These are phyloP conservation scores for Cheilosia urbana DNA, from an alignment of 2,888 invertebrate species.

Conservation along the genomic window DNA sequence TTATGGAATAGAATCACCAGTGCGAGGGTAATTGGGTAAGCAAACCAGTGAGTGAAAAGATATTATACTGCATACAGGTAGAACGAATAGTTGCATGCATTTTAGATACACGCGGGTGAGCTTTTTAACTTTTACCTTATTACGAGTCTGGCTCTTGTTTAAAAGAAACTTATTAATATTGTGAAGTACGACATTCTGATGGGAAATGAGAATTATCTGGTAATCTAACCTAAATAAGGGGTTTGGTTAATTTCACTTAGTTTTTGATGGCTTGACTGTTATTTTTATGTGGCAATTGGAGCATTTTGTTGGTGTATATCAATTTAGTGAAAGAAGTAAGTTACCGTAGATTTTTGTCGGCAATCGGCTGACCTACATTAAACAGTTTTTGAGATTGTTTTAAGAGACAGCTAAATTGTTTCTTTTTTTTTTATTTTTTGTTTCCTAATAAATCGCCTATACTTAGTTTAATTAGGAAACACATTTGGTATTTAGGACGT, in stretches of 20 bases:
- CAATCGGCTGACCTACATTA: too few species aligned
- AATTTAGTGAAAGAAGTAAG: too few species aligned
- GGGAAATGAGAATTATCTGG: background rate
- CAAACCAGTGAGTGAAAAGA: conserved; percentile 48
- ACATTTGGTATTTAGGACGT: too few species aligned
- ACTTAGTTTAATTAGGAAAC: too few species aligned
- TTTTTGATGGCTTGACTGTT: background rate
- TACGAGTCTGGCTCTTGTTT: background rate
- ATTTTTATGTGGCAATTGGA: too few species aligned
- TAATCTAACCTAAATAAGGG: conserved; percentile 17
- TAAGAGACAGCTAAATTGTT: too few species aligned
- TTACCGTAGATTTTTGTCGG: too few species aligned
- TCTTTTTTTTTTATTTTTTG: too few species aligned
- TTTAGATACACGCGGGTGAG: conserved; percentile 46
- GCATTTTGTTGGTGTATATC: too few species aligned
- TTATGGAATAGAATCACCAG: conserved; percentile 50
- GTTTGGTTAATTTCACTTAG: background rate
- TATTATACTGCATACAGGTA: conserved; percentile 32
- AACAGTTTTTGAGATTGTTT: too few species aligned
- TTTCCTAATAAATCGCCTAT: too few species aligned
- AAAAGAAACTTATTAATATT: background rate
- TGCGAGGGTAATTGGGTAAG: conserved; percentile 67
- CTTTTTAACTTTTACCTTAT: conserved; percentile 37
- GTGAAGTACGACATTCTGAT: background rate
- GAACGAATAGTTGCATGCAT: conserved; percentile 51